These are phyloP conservation scores for Chloroceryle inda DNA, from an alignment of 2,797 vertebrate genomes.

Conservation along the genomic window DNA sequence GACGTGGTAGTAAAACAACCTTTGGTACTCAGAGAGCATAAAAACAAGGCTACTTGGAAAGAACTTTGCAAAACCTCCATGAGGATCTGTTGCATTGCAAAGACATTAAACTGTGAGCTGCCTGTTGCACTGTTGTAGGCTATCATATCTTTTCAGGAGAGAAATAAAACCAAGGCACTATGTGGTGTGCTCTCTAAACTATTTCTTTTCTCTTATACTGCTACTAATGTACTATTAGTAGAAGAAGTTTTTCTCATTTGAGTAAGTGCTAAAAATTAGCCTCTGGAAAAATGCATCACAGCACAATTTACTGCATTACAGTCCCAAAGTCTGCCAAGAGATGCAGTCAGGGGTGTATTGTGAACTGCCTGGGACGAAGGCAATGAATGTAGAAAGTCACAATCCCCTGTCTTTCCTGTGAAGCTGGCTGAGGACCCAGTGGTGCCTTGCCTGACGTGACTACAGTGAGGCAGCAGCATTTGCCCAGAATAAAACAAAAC, in stretches of 20 bases:
- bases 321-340: not conserved
- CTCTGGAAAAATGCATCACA: not conserved
- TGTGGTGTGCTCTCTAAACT: not conserved
- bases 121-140: not conserved
- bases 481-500: not conserved
- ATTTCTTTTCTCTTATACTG: not conserved
- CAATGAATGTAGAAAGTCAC: not conserved
- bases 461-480: fast-evolving
- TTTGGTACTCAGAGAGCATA: not conserved
- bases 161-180: not conserved
- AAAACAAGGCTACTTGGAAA: not conserved
- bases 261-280: not conserved
- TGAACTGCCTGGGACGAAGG: not conserved
- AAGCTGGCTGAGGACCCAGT: not conserved
- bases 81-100: not conserved
- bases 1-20: not conserved
- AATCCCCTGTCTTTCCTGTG: not conserved
- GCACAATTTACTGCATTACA: not conserved
- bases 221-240: not conserved
- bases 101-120: not conserved
- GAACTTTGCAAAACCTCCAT: not conserved
- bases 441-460: not conserved
- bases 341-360: not conserved
- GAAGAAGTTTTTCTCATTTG: not conserved
- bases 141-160: not conserved